phyloP scores from a whole-genome alignment of 30 jellyfish, hydroid and myxozoan genomes.

The Rhopilema esculentum region DNA sequence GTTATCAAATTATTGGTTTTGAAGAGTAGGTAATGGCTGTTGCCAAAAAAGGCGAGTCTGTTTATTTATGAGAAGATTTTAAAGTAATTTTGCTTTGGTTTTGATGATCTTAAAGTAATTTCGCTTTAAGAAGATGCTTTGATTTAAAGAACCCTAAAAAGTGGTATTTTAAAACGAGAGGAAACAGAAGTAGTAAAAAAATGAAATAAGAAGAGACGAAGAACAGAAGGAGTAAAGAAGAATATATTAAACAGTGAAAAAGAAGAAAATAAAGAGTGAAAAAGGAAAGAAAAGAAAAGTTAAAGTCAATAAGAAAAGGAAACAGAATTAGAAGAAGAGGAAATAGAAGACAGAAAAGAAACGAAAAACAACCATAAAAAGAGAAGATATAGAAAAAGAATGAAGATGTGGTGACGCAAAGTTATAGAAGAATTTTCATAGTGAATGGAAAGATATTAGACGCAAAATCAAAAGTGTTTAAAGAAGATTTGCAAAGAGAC shows the following conservation, averaged over 20 bases:
- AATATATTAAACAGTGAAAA: background rate
- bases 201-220: background rate
- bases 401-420: background rate
- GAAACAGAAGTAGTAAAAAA: no score
- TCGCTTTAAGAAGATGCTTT: no score
- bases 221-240: background rate
- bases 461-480: background rate
- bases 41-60: no score
- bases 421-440: background rate
- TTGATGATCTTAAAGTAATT: no score
- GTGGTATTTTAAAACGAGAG: background rate
- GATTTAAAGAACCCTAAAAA: no score
- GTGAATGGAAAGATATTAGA: background rate
- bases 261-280: background rate
- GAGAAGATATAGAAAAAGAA: no score
- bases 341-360: background rate
- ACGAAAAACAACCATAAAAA: no score
- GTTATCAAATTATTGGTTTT: no score
- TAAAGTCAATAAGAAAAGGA: background rate
- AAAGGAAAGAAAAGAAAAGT: background rate
- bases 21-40: no score
- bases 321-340: background rate
- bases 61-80: no score
- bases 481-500: no score
- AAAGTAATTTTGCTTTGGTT: no score